phyloP scores from a whole-genome alignment of 2,888 invertebrate species.

The Lepidocyrtoides sp. region DNA sequence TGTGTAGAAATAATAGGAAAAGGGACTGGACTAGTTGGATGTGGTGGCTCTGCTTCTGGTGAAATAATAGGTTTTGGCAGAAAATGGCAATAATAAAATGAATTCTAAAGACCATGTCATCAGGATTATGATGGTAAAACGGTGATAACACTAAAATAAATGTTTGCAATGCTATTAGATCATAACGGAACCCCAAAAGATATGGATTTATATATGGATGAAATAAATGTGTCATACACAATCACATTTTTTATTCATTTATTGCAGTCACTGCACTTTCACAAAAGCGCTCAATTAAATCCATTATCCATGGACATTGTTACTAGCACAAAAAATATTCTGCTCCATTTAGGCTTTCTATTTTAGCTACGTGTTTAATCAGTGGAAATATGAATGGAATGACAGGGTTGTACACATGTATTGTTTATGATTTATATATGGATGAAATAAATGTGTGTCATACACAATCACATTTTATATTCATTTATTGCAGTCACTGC shows the following conservation, averaged over 20 bases:
- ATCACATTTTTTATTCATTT: not conserved
- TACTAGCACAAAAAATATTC: too few species aligned
- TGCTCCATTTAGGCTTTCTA: too few species aligned
- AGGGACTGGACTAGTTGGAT: not conserved
- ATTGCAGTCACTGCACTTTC: not conserved
- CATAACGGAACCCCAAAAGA: too few species aligned
- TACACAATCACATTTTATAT: too few species aligned
- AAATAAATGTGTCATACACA: too few species aligned
- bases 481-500: not conserved
- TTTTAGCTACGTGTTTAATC: too few species aligned
- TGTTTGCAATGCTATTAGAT: constrained; percentile 19
- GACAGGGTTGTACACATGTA: too few species aligned
- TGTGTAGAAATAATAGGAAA: not conserved
- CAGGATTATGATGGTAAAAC: constrained; percentile 10
- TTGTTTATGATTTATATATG: too few species aligned
- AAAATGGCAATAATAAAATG: constrained; percentile 28
- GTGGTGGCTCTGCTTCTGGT: not conserved
- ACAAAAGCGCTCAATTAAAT: not conserved
- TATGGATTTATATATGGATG: too few species aligned
- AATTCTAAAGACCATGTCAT: constrained; percentile 15
- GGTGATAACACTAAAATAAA: constrained; percentile 52
- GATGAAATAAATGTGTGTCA: too few species aligned
- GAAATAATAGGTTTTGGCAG: constrained; percentile 23
- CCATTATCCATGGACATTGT: too few species aligned
- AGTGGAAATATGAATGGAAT: too few species aligned